Evolutionary conservation across 2,888 invertebrate genomes (phyloP), one percentile per base, ranked within the genome.

Genomic region (Standfussiana lucernea): DNA sequence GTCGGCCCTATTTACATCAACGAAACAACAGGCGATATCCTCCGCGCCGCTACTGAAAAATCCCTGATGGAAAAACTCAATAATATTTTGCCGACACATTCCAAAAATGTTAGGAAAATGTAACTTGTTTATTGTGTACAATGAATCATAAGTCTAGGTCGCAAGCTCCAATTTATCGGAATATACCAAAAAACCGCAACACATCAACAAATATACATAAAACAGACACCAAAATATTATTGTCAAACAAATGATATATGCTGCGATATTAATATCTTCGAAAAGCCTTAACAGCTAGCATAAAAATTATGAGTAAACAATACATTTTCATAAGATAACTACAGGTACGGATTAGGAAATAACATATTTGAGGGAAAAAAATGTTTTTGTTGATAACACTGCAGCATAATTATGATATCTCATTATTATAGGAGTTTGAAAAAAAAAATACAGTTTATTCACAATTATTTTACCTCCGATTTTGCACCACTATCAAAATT

Each of bases 161-260:
- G 28, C 59, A 50, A 1, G 21, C 21, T 65, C 24, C 21, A 69
- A 35, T 21, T 35, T 28, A 69, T 18, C 24, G 35, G 47, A 28
- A 67, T 53, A 74, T 61, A 68, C 18, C 2, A 37, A 68, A 61
- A 47, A 74, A 67, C 15, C 56, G 61, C 40, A 75, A 53, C 37
- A 79, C 50, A 65, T 50, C n/a, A 66, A 74, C 53, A 50, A 62
- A 73, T 47, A 72, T 61, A 77, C 53, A 53, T 42, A 65, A 32
- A 42, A 40, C 68, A 32, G 62, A 84, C 78, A 84, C 40, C 64
- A 75, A 78, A 83, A 72, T 64, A 82, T 91, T 92, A 91, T 92
- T 92, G 91, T 91, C 91, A 85, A 85, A 82, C 28, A 89, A 89
- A 89, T 90, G 85, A 90, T 91, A 90, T 90, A 90, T 42, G 76